Evolutionary conservation across 2,113 vertebrate genomes (phyloP).

Genomic region (Clinocottus analis): DNA sequence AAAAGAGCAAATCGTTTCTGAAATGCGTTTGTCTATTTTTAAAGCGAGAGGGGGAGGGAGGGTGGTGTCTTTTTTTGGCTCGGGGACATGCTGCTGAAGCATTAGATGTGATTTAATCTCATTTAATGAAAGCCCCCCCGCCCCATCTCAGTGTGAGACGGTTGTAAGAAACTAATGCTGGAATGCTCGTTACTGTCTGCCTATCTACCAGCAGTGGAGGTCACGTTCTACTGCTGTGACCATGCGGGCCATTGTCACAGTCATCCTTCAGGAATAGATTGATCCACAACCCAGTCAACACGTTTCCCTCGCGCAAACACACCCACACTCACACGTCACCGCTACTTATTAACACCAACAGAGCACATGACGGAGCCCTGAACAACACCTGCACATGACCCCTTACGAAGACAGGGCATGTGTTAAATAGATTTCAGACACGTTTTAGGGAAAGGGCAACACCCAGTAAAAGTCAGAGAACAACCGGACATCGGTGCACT

Average conservation of each 20-base stretch:
- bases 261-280: slow-evolving; percentile 14
- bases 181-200: slow-evolving; percentile 46
- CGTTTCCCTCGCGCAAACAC: neutral
- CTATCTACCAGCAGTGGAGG: slow-evolving; percentile 63
- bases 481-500: neutral
- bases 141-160: slow-evolving; percentile 22
- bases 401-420: neutral
- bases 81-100: slow-evolving; percentile 61
- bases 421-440: slow-evolving; percentile 6
- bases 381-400: slow-evolving; percentile 45
- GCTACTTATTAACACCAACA: neutral
- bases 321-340: neutral
- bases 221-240: slow-evolving; percentile 50
- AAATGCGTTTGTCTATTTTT: slow-evolving; percentile 78
- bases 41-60: slow-evolving; percentile 30
- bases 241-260: slow-evolving; percentile 24
- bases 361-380: neutral
- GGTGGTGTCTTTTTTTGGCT: slow-evolving; percentile 45
- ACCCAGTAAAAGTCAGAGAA: neutral
- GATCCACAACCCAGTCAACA: slow-evolving; percentile 20
- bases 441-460: neutral
- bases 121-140: slow-evolving; percentile 74
- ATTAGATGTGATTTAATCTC: slow-evolving; percentile 80
- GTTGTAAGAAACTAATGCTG: slow-evolving; percentile 62
- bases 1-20: slow-evolving; percentile 70